Conservation (phyloP, 2,113 vertebrate species). For the Haplochromis burtoni region DNA sequence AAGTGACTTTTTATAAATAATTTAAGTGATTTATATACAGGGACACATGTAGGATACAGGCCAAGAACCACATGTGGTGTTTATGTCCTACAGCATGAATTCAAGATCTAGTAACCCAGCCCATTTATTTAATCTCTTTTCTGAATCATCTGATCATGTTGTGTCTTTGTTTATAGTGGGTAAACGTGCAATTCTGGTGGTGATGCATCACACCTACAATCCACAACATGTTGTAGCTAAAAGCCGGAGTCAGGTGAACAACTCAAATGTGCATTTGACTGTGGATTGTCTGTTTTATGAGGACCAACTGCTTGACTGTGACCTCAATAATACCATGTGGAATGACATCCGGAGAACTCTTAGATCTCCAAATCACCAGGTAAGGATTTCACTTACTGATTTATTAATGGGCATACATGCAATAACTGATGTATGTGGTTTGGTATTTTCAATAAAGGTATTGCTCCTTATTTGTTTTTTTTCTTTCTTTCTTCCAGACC, state of each 20-base stretch:
- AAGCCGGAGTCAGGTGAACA: not conserved
- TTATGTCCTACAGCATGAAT: not conserved
- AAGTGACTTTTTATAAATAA: not conserved
- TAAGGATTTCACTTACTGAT: not conserved
- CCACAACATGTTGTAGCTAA: accelerated
- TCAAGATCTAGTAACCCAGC: not conserved
- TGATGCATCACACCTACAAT: slow-evolving; percentile 31
- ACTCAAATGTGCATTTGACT: not conserved
- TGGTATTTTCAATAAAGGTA: not conserved
- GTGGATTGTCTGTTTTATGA: slow-evolving; percentile 31
- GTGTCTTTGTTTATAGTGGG: not conserved
- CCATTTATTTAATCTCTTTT: not conserved
- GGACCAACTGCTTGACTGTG: not conserved
- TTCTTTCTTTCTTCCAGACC: not conserved
- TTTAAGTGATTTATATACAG: not conserved
- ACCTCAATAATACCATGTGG: not conserved
- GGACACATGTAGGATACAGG: not conserved
- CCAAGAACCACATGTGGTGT: not conserved
- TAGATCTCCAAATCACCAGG: not conserved
- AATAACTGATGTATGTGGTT: not conserved
- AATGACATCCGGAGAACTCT: not conserved
- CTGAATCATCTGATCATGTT: not conserved
- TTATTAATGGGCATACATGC: not conserved
- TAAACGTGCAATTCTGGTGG: slow-evolving; percentile 7
- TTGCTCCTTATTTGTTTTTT: not conserved